Evolutionary conservation across 2,888 invertebrate species (phyloP).

Genomic region (Dasypolia templi): DNA sequence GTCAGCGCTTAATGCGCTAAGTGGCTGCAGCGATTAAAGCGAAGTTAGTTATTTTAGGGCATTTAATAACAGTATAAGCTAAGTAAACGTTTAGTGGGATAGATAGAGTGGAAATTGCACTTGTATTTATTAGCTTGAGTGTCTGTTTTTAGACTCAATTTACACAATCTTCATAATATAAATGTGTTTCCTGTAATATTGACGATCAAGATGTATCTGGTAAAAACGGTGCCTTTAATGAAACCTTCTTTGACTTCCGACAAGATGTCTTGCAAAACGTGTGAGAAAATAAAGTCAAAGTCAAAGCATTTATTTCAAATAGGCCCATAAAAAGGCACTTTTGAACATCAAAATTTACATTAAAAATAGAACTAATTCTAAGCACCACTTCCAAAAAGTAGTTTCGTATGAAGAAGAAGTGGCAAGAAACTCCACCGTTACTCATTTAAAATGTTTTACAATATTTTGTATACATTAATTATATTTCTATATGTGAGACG

Average conservation of each 20-base stretch:
- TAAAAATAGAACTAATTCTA: no score
- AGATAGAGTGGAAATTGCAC: slow-evolving; percentile 9
- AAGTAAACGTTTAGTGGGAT: slow-evolving; percentile 3
- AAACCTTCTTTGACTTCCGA: background rate
- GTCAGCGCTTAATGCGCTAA: slow-evolving; percentile 48
- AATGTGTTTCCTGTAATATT: background rate
- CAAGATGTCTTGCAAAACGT: no score
- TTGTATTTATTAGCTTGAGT: background rate
- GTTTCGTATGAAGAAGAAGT: no score
- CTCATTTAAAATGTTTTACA: no score
- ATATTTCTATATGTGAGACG: no score
- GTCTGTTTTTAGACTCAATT: background rate
- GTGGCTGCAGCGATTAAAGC: slow-evolving; percentile 47
- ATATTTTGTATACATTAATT: no score
- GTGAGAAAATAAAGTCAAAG: no score
- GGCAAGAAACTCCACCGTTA: no score
- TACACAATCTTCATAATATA: background rate
- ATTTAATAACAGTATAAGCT: slow-evolving; percentile 27
- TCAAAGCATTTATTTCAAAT: no score
- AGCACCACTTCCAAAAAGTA: no score
- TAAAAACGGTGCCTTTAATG: background rate
- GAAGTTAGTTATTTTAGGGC: slow-evolving; percentile 38
- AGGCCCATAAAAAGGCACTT: no score
- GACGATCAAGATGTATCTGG: background rate
- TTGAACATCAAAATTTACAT: no score